These are phyloP conservation scores for Heliconius erato DNA, from an alignment of 2,888 invertebrate species.

Conservation along the genomic window DNA sequence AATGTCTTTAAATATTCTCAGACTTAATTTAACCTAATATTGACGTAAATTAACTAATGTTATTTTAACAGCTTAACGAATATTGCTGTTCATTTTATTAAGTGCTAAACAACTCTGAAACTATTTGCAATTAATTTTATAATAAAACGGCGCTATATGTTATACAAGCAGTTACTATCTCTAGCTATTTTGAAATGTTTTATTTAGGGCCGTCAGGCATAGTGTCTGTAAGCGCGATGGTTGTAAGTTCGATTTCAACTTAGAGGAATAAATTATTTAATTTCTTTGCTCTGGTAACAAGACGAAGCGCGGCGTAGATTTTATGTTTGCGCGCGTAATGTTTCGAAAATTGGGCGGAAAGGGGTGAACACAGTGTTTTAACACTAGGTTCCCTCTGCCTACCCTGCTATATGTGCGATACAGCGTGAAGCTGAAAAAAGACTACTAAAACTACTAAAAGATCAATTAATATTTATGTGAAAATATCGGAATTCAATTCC, in stretches of 20 bases:
- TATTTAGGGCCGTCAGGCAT: not conserved
- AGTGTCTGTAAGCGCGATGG: not conserved
- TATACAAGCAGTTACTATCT: not conserved
- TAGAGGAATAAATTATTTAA: no score
- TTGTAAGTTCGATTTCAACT: no score
- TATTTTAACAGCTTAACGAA: constrained; percentile 23
- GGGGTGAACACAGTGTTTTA: no score
- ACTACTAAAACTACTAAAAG: no score
- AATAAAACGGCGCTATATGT: not conserved
- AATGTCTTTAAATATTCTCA: not conserved
- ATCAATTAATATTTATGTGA: not conserved
- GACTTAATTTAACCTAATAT: not conserved
- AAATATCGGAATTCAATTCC: not conserved
- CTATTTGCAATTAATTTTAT: constrained; percentile 18
- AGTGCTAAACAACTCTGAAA: not conserved
- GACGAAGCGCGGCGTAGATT: no score
- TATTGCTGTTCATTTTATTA: constrained; percentile 1
- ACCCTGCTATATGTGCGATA: no score
- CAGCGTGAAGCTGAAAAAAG: no score
- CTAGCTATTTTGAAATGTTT: not conserved
- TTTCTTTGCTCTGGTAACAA: no score
- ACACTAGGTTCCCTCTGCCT: no score
- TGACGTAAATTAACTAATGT: constrained; percentile 1
- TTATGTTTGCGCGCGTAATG: no score
- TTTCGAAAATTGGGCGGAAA: no score